Evolutionary conservation across 2,888 invertebrate genomes (phyloP), one percentile per base, ranked within the genome.

Genomic region (Limnephilus lunatus): DNA sequence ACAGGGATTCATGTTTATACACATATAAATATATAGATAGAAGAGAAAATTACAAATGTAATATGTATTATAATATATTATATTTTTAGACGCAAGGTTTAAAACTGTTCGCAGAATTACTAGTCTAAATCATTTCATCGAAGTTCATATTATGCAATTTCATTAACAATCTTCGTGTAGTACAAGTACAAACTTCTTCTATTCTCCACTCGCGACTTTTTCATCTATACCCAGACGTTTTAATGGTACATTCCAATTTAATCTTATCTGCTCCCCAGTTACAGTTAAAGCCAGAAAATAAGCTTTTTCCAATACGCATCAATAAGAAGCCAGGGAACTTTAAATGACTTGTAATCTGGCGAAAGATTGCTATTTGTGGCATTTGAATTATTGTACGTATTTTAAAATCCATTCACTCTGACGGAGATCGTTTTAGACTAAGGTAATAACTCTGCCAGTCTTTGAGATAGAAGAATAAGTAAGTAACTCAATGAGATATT

Each of bases 231-330:
- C 25, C 35, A 83, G 83, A 35, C 83, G 25, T 7, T 35, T 39
- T 86, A 30, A 48, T 86, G 39, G 86, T 15, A 48, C n/a, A 86
- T 86, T 44, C 31, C 44, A 86, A 44, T 15, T 44, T 30, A 86
- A 30, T 14, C 14, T 44, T n/a, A 44, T 44, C 44, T 25, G 86
- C 11, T 35, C 35, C 68, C 25, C 68, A 68, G 53, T 32, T 83
- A 9, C 32, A 83, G 83, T 83, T 35, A 83, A 14, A 35, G 83
- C 19, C 35, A n/a, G 83, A 83, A 35, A 83, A 35, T 35, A 86
- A 86, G 86, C 86, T 86, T 86, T 86, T 86, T 44, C 86, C 86
- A 86, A 86, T 86, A 86, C 44, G 44, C 86, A 86, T 86, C 44
- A 86, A 86, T 86, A 86, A 48, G 44, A 30, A 44, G 5, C 9